Evolutionary conservation across 2,113 vertebrate genomes (phyloP).

Genomic region (Osmerus mordax): DNA sequence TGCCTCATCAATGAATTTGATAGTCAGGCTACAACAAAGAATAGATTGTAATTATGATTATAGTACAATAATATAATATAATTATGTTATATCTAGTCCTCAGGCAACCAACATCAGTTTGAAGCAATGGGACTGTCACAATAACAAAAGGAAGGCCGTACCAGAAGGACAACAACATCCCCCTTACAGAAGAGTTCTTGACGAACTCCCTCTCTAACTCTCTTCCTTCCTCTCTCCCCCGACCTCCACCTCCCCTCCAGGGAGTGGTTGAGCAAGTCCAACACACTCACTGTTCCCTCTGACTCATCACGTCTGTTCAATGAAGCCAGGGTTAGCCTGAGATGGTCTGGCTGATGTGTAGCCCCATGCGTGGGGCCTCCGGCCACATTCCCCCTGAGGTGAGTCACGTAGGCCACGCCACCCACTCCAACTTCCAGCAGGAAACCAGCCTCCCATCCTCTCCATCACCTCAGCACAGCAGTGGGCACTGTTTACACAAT

Average conservation of each 20-base stretch:
- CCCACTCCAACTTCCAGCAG: neutral
- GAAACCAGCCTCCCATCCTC: neutral
- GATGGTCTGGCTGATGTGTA: neutral
- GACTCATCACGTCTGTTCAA: conserved; percentile 14
- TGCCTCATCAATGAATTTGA: too few relatives aligned
- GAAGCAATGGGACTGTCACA: neutral
- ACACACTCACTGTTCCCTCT: neutral
- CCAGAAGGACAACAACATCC: too few relatives aligned
- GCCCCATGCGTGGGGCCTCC: neutral
- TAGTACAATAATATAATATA: too few relatives aligned
- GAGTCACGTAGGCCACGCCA: neutral
- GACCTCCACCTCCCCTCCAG: neutral
- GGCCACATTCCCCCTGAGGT: neutral
- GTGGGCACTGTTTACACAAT: neutral
- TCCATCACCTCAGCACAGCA: neutral
- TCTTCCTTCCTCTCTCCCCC: neutral
- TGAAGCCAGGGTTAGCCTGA: conserved; percentile 12
- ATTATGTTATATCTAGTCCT: neutral
- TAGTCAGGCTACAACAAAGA: too few relatives aligned
- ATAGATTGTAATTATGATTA: too few relatives aligned
- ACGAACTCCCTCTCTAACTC: neutral
- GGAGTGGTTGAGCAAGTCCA: neutral
- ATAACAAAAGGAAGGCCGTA: too few relatives aligned
- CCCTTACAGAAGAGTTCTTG: too few relatives aligned
- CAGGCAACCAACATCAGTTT: neutral